Evolutionary conservation across 2,113 vertebrate species (phyloP), one percentile per base, ranked within the genome.

Genomic region (Myocastor coypus): DNA sequence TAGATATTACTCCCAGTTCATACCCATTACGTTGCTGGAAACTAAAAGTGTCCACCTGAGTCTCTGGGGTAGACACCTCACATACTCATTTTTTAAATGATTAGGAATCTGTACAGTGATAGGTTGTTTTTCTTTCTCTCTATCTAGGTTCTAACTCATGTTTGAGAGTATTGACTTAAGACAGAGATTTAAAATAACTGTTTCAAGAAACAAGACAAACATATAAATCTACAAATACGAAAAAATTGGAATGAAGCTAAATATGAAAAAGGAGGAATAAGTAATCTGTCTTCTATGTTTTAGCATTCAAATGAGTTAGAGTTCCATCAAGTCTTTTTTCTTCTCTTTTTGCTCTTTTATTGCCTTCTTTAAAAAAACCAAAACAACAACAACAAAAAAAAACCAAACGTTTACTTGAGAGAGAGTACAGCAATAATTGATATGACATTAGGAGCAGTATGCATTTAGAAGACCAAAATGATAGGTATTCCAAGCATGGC

Each of bases 181-280:
- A 82, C 30, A 57, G 7, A 90, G 61, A 90, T 5, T 82, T 68
- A 78, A 52, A 20, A 3, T 88, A 84, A 80, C 57, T 87, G 37
- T 93, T 93, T 88, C 24, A 92, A 88, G 88, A 8, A 87, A 91
- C 4, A 89, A 83, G 20, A 77, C 13, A 37, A 92, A 87, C 22
- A 52, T 82, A 12, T 42, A 92, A 92, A 81, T 94, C 50, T 68
- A 84, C 24, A 84, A 84, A 73, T 42, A 87, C 40, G 19, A 88
- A n/a, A 92, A n/a, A n/a, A 19, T 46, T 59, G n/a, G 11, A 19
- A 32, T 84, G 30, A 66, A 61, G 59, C 24, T 80, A 88, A 92
- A 17, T 52, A 26, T 71, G 22, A 87, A 20, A 91, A 26, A 5
- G n/a, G 71, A 16, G 24, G 16, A 73, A 17, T 66, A 22, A 83